phyloP scores from a whole-genome alignment of 2,113 vertebrate species.

The Dicrurus megarhynchus region DNA sequence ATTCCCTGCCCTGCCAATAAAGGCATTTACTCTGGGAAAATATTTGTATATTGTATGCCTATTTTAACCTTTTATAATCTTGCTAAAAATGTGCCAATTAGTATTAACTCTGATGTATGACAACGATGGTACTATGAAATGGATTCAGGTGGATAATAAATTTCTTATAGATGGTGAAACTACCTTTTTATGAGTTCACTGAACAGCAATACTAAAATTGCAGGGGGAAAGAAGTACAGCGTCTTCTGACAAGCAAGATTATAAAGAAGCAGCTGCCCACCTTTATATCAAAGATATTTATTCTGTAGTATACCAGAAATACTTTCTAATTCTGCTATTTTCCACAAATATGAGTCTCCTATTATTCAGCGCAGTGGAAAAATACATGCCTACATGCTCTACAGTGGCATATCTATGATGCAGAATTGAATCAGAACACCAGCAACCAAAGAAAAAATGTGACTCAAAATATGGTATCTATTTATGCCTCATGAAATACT shows the following conservation, averaged over 20 bases:
- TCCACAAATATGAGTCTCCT: not conserved
- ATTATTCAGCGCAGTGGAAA: not conserved
- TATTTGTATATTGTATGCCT: not conserved
- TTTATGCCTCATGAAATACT: not conserved
- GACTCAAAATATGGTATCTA: not conserved
- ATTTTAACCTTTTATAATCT: not conserved
- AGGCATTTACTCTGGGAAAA: not conserved
- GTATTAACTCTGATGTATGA: not conserved
- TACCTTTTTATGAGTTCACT: not conserved
- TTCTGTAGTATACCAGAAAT: not conserved
- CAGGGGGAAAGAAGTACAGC: not conserved
- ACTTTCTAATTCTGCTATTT: not conserved
- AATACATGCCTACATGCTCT: not conserved
- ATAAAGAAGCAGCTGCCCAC: not conserved
- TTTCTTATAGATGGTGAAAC: not conserved
- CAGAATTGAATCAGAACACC: not conserved
- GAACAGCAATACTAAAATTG: not conserved
- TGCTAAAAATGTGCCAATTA: not conserved
- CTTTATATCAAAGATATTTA: not conserved
- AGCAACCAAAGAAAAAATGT: not conserved
- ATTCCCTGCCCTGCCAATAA: not conserved
- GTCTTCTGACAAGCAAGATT: not conserved
- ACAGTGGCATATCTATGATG: not conserved
- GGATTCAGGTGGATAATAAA: not conserved
- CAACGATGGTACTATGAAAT: not conserved